Conservation (phyloP, 1,140 invertebrate genomes). For the Rhagoletis pomonella region DNA sequence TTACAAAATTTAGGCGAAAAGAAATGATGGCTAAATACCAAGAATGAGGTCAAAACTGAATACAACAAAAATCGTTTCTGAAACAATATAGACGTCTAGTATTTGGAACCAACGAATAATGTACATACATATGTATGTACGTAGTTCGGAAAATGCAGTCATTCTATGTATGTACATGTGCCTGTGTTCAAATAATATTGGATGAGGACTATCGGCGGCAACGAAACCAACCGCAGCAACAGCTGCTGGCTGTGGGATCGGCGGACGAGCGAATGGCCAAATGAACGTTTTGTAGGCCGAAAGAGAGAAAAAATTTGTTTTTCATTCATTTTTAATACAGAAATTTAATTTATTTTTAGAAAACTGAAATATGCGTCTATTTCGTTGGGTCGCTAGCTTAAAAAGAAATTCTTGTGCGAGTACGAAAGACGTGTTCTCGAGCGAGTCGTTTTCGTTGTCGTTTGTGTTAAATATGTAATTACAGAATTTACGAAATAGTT, state of each 20-base stretch:
- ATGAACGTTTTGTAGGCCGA: slow-evolving; percentile 26
- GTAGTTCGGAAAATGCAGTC: not conserved
- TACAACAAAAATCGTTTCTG: not conserved
- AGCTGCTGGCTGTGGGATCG: slow-evolving; percentile 8
- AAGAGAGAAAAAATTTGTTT: slow-evolving; percentile 18
- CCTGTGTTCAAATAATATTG: not conserved
- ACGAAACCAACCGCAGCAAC: slow-evolving; percentile 11
- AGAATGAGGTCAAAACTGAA: slow-evolving; percentile 21
- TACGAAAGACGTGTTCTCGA: not conserved
- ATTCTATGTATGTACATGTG: not conserved
- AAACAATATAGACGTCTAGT: not conserved
- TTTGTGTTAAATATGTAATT: not conserved
- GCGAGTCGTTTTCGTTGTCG: not conserved
- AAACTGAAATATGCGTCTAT: slow-evolving; percentile 36
- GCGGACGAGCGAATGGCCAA: slow-evolving; percentile 9
- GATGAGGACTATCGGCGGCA: slow-evolving; percentile 11
- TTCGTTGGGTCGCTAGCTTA: not conserved
- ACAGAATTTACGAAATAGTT: not conserved
- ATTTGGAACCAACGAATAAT: slow-evolving; percentile 27
- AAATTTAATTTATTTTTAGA: slow-evolving; percentile 48
- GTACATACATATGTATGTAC: too few relatives aligned
- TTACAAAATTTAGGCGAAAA: slow-evolving; percentile 13
- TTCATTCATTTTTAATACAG: slow-evolving; percentile 47
- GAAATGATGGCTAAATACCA: not conserved
- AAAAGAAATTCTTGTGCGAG: not conserved